Percentiles rank a stretch among this genome's conserved stretches.
Conservation (phyloP, 1,140 invertebrate genomes). For the Psix sp. region DNA sequence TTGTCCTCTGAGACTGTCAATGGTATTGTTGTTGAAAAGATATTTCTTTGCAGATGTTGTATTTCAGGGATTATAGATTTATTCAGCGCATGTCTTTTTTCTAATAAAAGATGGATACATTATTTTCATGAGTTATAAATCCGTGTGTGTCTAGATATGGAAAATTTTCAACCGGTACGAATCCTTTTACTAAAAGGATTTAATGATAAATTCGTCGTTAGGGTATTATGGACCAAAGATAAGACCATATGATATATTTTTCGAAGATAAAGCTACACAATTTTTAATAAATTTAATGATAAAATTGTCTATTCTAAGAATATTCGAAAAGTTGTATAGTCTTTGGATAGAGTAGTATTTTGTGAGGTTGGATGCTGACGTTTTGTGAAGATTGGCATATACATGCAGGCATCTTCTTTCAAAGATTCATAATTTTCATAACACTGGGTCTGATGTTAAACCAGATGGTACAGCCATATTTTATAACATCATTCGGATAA, state of each 20-base stretch:
- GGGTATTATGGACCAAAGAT: too few relatives aligned
- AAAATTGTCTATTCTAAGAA: conserved; percentile 44
- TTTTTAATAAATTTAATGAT: conserved; percentile 40
- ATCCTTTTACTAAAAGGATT: neutral
- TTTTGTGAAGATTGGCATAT: conserved; percentile 24
- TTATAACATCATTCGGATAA: conserved; percentile 51
- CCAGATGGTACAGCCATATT: conserved; percentile 45
- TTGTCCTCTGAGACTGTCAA: too few relatives aligned
- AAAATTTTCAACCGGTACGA: neutral
- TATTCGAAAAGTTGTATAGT: conserved; percentile 32
- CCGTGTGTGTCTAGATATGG: neutral
- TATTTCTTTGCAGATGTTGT: too few relatives aligned
- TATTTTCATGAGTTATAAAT: neutral
- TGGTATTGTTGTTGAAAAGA: too few relatives aligned
- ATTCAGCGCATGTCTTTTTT: neutral
- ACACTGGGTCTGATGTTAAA: conserved; percentile 24
- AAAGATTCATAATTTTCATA: conserved; percentile 43
- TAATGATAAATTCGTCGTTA: too few relatives aligned
- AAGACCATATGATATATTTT: too few relatives aligned
- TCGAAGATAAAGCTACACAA: conserved; percentile 1
- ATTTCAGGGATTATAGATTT: too few relatives aligned
- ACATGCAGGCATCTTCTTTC: conserved; percentile 45
- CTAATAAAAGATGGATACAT: conserved; percentile 1
- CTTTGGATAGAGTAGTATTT: conserved; percentile 26
- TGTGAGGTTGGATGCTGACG: conserved; percentile 10